Evolutionary conservation across 1,140 invertebrate genomes (phyloP).

Genomic region (Drosophila hydei): DNA sequence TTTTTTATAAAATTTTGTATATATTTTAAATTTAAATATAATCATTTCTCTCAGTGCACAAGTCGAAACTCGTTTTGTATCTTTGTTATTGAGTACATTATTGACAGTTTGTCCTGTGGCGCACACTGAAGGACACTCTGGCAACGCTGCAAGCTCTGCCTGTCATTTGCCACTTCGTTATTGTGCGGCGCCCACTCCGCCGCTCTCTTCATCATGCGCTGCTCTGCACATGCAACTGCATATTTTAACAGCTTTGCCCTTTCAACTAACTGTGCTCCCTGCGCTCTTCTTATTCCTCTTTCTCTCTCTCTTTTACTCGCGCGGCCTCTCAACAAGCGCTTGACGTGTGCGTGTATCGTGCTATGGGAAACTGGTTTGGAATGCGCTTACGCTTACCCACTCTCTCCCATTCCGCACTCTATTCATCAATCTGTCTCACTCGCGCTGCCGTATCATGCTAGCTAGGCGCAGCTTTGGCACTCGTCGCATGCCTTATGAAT

Average conservation of each 20-base stretch:
- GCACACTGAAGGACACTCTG: slow-evolving; percentile 51
- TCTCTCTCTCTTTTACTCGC: not conserved
- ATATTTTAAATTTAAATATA: not conserved
- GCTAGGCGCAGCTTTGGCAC: slow-evolving; percentile 64
- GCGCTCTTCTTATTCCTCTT: not conserved
- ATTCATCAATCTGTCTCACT: slow-evolving; percentile 20
- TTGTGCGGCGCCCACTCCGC: slow-evolving; percentile 53
- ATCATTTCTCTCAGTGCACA: not conserved
- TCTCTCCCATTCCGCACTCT: slow-evolving; percentile 1
- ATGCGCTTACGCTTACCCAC: slow-evolving; percentile 8
- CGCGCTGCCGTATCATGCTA: slow-evolving; percentile 23
- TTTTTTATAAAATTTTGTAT: not conserved
- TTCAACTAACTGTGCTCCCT: not conserved
- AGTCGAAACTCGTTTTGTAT: slow-evolving; percentile 54
- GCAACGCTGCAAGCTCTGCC: slow-evolving; percentile 11
- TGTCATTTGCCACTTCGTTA: slow-evolving; percentile 58
- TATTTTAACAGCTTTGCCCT: slow-evolving; percentile 65
- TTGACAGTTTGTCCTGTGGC: slow-evolving; percentile 58
- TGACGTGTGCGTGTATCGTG: slow-evolving; percentile 43
- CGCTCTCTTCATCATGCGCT: slow-evolving; percentile 16
- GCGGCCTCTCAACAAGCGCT: slow-evolving; percentile 30
- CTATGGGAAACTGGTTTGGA: slow-evolving; percentile 66
- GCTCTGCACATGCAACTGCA: slow-evolving; percentile 70
- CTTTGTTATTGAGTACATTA: slow-evolving; percentile 70
- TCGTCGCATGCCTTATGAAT: slow-evolving; percentile 81